Percentiles rank a stretch among this genome's conserved stretches.
These are phyloP conservation scores for Melanotaenia trifasciata DNA, from an alignment of 2,797 vertebrate genomes.

Conservation along the genomic window DNA sequence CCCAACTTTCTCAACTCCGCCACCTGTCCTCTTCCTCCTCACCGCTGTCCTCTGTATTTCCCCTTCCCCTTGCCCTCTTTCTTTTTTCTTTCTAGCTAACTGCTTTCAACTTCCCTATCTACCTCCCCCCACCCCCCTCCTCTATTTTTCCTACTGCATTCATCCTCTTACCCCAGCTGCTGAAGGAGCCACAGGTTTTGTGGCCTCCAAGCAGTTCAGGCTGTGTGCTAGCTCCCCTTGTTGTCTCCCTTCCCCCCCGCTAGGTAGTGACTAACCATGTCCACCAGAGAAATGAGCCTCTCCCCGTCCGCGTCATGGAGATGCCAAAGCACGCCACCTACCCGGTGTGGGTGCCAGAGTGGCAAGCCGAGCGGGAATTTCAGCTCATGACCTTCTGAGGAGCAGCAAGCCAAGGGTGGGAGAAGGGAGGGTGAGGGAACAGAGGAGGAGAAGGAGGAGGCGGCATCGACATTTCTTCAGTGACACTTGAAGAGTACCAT, in stretches of 20 bases:
- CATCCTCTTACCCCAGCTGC: slow-evolving; percentile 69
- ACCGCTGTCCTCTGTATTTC: slow-evolving; percentile 3
- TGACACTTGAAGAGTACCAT: slow-evolving; percentile 72
- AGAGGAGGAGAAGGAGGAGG: slow-evolving; percentile 39
- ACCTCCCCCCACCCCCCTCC: slow-evolving; percentile 1
- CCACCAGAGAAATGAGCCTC: slow-evolving; percentile 85
- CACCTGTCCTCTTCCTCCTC: neutral
- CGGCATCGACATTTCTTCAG: slow-evolving; percentile 68
- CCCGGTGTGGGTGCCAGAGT: slow-evolving; percentile 89
- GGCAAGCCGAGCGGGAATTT: slow-evolving; percentile 88
- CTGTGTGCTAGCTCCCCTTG: slow-evolving; percentile 86
- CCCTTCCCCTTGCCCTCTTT: slow-evolving; percentile 29
- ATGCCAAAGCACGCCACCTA: slow-evolving; percentile 89
- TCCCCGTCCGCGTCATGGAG: slow-evolving; percentile 86
- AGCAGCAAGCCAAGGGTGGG: slow-evolving; percentile 71
- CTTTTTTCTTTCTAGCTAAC: slow-evolving; percentile 44
- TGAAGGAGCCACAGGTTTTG: slow-evolving; percentile 70
- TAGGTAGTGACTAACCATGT: slow-evolving; percentile 90
- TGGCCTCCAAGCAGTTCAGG: slow-evolving; percentile 80
- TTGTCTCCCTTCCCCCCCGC: slow-evolving; percentile 87
- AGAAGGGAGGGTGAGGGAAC: slow-evolving; percentile 63
- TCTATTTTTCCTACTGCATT: slow-evolving; percentile 52
- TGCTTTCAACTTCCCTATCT: slow-evolving; percentile 41
- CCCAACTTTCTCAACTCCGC: slow-evolving; percentile 5
- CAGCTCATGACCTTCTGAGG: slow-evolving; percentile 91